Evolutionary conservation across 2,113 vertebrate species (phyloP).

Genomic region (Cervus canadensis): DNA sequence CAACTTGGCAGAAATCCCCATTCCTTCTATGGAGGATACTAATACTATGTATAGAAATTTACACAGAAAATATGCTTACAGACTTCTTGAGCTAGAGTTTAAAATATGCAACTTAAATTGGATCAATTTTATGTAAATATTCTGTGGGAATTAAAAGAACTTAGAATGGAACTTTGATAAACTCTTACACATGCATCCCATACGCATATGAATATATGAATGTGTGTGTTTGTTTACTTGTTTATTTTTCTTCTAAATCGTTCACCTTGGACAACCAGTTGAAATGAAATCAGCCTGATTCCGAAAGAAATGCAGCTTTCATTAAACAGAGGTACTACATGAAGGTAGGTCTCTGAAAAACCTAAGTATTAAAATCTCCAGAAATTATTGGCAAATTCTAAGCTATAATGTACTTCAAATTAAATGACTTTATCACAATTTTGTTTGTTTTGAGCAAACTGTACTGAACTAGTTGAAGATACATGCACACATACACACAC

Average conservation of each 20-base stretch:
- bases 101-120: neutral
- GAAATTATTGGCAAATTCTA: neutral
- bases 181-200: neutral
- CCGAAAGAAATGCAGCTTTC: neutral
- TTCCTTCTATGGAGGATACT: neutral
- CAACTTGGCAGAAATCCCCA: neutral
- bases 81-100: neutral
- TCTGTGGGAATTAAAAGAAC: conserved; percentile 1
- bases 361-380: neutral
- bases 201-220: neutral
- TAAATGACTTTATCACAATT: neutral
- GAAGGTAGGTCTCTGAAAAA: neutral
- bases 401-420: neutral
- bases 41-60: neutral
- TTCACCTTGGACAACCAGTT: neutral
- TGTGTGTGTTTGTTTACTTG: neutral
- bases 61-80: neutral
- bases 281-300: neutral
- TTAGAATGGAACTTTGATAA: neutral
- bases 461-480: neutral
- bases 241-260: neutral
- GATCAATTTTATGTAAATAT: neutral
- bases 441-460: neutral
- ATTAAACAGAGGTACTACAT: neutral
- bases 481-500: neutral